Conservation (phyloP, 2,888 invertebrate species). For the Megaustenia siamemsis region DNA sequence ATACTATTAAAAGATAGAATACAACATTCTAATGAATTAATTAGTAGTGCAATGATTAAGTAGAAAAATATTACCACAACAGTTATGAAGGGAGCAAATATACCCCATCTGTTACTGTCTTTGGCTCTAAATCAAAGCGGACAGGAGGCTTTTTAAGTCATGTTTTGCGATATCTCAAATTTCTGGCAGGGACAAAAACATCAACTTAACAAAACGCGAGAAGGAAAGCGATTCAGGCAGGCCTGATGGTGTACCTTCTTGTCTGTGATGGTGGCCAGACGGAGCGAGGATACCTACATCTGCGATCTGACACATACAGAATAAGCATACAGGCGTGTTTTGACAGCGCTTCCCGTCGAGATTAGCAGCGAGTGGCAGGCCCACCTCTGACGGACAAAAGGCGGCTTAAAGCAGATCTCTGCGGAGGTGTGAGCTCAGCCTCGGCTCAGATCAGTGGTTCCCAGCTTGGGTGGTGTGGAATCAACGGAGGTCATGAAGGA, state of each 20-base stretch:
- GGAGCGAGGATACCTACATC: constrained; percentile 33
- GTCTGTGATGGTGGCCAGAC: neutral
- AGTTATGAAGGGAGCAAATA: too few species aligned
- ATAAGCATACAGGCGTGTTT: constrained; percentile 52
- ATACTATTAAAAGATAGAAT: too few species aligned
- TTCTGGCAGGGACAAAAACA: constrained; percentile 50
- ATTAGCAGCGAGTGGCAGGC: constrained; percentile 49
- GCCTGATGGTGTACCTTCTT: neutral
- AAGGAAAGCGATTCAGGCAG: constrained; percentile 20
- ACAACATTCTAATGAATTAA: too few species aligned
- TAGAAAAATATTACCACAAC: too few species aligned
- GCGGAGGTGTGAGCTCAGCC: neutral
- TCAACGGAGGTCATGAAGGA: too few species aligned
- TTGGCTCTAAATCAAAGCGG: neutral
- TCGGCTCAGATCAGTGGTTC: neutral
- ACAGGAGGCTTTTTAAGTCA: neutral
- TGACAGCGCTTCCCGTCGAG: constrained; percentile 37
- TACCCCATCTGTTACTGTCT: neutral
- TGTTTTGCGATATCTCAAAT: constrained; percentile 38
- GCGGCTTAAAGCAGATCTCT: constrained; percentile 25
- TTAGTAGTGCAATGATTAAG: too few species aligned
- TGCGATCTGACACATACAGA: constrained; percentile 50
- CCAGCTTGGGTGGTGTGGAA: too few species aligned
- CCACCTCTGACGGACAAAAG: constrained; percentile 39
- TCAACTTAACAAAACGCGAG: constrained; percentile 34